A percentile compares a stretch with the other conserved stretches of the same genome.
phyloP scores from a whole-genome alignment of 2,113 vertebrate genomes.

The Phainopepla nitens region DNA sequence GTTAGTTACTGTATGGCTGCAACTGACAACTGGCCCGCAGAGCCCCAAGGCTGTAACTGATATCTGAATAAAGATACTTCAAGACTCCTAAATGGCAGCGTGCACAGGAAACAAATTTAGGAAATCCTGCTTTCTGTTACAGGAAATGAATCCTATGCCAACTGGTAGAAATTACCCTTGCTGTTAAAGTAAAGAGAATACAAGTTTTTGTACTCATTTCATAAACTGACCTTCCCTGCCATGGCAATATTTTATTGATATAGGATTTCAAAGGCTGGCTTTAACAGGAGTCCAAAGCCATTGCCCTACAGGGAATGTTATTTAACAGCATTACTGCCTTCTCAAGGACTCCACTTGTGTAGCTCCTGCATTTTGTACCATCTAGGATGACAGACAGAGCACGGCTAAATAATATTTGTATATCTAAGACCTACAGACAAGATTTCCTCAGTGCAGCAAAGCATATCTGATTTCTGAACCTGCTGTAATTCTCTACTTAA shows the following conservation, averaged over 20 bases:
- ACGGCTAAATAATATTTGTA: background rate
- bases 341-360: background rate
- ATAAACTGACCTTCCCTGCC: constrained; percentile 56
- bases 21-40: constrained; percentile 32
- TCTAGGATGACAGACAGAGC: background rate
- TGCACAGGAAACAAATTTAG: constrained; percentile 81
- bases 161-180: constrained; percentile 68
- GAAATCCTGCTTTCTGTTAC: constrained; percentile 82
- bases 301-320: constrained; percentile 36
- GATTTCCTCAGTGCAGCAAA: background rate
- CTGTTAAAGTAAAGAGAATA: constrained; percentile 37
- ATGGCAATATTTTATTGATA: constrained; percentile 58
- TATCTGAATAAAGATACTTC: constrained; percentile 67
- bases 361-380: background rate
- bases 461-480: constrained; percentile 35
- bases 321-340: background rate
- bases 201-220: constrained; percentile 55
- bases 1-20: constrained; percentile 56
- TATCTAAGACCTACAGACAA: constrained; percentile 29
- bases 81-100: constrained; percentile 44
- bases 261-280: constrained; percentile 66
- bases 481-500: background rate
- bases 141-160: constrained; percentile 77
- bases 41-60: constrained; percentile 65
- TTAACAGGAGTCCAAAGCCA: constrained; percentile 28